Percentiles rank a stretch among this genome's conserved stretches.
Conservation (phyloP, 2,888 invertebrate genomes). For the Acrobasis consociella region DNA sequence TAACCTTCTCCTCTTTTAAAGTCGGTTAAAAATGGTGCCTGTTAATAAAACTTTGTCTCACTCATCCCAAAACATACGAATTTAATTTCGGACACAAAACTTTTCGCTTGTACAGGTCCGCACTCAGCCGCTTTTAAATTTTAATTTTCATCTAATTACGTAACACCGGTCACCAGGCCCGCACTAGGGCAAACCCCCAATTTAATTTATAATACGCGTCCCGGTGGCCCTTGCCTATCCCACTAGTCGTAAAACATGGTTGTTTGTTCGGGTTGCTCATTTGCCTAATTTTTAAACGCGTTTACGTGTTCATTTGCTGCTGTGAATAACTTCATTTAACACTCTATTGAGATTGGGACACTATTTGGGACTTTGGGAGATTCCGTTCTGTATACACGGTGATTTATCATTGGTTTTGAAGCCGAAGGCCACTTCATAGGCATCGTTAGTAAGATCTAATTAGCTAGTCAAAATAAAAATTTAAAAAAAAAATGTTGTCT, state of each 20-base stretch:
- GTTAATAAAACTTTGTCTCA: neutral
- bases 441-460: no score
- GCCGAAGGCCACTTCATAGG: no score
- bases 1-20: no score
- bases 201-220: slow-evolving; percentile 1
- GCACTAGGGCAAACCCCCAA: slow-evolving; percentile 11
- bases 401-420: no score
- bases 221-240: slow-evolving; percentile 13
- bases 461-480: no score
- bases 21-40: neutral
- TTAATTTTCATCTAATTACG: slow-evolving; percentile 14
- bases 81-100: neutral
- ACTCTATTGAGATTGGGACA: neutral
- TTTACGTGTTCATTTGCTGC: slow-evolving; percentile 2
- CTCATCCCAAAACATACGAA: neutral
- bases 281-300: slow-evolving; percentile 16
- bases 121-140: slow-evolving; percentile 4
- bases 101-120: neutral
- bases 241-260: slow-evolving; percentile 11
- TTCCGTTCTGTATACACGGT: no score
- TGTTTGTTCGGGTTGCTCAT: slow-evolving; percentile 8
- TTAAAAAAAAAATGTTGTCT: no score
- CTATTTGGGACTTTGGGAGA: no score
- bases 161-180: neutral
- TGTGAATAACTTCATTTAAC: slow-evolving; percentile 8